Percentiles rank a stretch among this genome's conserved stretches.
These are phyloP conservation scores for Spea hammondii DNA, from an alignment of 2,797 vertebrate genomes.

Conservation along the genomic window DNA sequence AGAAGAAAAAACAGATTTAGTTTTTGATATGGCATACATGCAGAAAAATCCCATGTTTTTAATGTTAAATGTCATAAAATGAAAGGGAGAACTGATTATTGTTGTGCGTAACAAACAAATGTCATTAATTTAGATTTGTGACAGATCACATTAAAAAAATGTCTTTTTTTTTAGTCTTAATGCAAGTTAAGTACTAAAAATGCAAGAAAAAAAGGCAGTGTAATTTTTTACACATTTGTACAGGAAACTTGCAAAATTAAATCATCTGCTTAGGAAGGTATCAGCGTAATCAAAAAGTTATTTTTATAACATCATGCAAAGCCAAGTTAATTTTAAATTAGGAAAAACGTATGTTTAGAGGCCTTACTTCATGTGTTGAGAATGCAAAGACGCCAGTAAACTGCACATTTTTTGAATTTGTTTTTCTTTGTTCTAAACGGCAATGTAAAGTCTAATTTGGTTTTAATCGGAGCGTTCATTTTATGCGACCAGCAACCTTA, in stretches of 20 bases:
- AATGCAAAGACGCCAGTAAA: slow-evolving; percentile 65
- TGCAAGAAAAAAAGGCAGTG: slow-evolving; percentile 47
- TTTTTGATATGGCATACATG: slow-evolving; percentile 61
- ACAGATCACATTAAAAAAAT: slow-evolving; percentile 58
- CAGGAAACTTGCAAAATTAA: slow-evolving; percentile 64
- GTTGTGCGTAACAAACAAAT: slow-evolving; percentile 58
- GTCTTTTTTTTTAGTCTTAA: slow-evolving; percentile 42
- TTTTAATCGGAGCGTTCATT: slow-evolving; percentile 72
- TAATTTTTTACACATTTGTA: slow-evolving; percentile 63
- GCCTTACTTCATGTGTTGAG: slow-evolving; percentile 71
- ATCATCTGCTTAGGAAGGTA: slow-evolving; percentile 64
- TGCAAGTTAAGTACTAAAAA: slow-evolving; percentile 56
- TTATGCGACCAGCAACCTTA: slow-evolving; percentile 72
- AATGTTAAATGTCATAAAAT: slow-evolving; percentile 73
- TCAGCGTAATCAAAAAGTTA: slow-evolving; percentile 70
- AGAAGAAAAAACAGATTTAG: slow-evolving; percentile 65
- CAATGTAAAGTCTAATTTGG: slow-evolving; percentile 71
- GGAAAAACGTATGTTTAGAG: slow-evolving; percentile 72
- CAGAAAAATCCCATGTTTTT: slow-evolving; percentile 69
- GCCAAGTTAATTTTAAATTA: slow-evolving; percentile 72
- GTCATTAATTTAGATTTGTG: slow-evolving; percentile 65
- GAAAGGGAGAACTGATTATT: slow-evolving; percentile 75
- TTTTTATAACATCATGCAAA: slow-evolving; percentile 69
- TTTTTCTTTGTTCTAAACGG: slow-evolving; percentile 69
- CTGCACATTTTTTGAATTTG: slow-evolving; percentile 67